These are phyloP conservation scores for Tetraodon nigroviridis DNA, from an alignment of 2,113 vertebrate species.

Conservation along the genomic window DNA sequence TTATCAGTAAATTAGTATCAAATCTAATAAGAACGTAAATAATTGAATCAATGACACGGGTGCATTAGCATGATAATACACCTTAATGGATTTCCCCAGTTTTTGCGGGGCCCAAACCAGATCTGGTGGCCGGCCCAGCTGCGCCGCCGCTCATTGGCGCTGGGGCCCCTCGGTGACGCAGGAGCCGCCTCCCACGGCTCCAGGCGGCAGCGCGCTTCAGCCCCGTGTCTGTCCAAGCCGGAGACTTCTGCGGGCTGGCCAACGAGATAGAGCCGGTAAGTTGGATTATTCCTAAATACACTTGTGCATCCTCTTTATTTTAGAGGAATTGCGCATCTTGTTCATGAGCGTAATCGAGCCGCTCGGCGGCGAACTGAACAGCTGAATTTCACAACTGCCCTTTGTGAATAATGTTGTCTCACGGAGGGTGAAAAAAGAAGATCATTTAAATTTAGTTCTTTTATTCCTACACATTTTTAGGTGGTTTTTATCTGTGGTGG, in stretches of 20 bases:
- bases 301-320: background rate
- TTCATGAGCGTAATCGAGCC: too few relatives aligned
- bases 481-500: background rate
- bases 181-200: constrained; percentile 4
- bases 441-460: too few relatives aligned
- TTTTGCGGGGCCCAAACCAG: background rate
- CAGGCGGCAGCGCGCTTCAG: background rate
- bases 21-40: too few relatives aligned
- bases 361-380: background rate
- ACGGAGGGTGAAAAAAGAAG: too few relatives aligned
- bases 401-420: too few relatives aligned
- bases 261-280: constrained; percentile 21
- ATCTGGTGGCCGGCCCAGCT: background rate
- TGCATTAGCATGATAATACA: background rate
- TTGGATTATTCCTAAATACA: background rate
- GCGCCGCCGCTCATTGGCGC: background rate
- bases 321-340: too few relatives aligned
- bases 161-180: constrained; percentile 11
- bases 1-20: too few relatives aligned
- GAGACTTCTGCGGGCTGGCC: background rate
- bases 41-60: background rate
- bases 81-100: background rate
- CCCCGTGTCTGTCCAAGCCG: background rate
- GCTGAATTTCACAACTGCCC: too few relatives aligned
- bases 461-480: too few relatives aligned